Evolutionary conservation across 2,113 vertebrate genomes (phyloP).

Genomic region (Labeo rohita): DNA sequence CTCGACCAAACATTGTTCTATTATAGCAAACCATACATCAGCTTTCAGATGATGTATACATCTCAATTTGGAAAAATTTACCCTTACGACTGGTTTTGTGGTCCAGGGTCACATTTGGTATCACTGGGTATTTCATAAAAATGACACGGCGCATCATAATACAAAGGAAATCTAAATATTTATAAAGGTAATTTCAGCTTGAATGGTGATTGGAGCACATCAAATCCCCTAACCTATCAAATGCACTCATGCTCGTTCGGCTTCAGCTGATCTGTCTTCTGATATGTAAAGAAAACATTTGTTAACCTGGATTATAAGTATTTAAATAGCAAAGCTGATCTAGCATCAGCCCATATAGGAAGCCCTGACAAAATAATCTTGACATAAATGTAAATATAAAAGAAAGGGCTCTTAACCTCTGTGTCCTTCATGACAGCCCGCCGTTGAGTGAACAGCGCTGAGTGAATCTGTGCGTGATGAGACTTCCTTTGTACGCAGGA

Average conservation of each 20-base stretch:
- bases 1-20: too few relatives aligned
- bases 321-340: slow-evolving; percentile 9
- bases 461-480: slow-evolving; percentile 63
- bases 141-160: not conserved
- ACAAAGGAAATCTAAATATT: slow-evolving; percentile 27
- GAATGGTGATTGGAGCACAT: slow-evolving; percentile 32
- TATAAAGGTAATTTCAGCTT: slow-evolving; percentile 31
- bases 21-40: too few relatives aligned
- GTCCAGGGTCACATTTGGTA: not conserved
- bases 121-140: not conserved
- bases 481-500: slow-evolving; percentile 65
- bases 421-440: slow-evolving; percentile 66
- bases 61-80: too few relatives aligned
- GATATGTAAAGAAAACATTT: not conserved
- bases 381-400: not conserved
- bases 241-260: slow-evolving; percentile 28
- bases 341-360: not conserved
- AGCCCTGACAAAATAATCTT: not conserved
- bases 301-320: slow-evolving; percentile 7
- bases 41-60: too few relatives aligned
- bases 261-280: slow-evolving; percentile 11
- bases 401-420: slow-evolving; percentile 66
- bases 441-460: slow-evolving; percentile 67
- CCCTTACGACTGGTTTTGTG: too few relatives aligned
- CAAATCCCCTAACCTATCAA: slow-evolving; percentile 34